Evolutionary conservation across 2,797 vertebrate species (phyloP).

Genomic region (Hozukius guyotensis): DNA sequence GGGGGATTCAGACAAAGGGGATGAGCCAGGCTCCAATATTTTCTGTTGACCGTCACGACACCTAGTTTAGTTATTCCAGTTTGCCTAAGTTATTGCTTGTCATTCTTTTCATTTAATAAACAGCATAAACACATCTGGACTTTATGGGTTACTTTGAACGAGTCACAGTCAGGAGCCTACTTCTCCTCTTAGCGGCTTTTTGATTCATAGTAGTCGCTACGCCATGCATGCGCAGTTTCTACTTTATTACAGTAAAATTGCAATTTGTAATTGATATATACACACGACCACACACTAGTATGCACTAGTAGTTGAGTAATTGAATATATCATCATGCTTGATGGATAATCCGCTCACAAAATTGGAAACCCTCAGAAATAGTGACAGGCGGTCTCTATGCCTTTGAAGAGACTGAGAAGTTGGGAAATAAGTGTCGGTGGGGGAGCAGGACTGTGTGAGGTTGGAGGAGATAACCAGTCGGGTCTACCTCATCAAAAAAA

Average conservation of each 20-base stretch:
- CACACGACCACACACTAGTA: neutral
- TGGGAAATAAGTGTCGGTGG: slow-evolving; percentile 7
- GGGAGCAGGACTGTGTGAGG: slow-evolving; percentile 9
- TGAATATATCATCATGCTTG: slow-evolving; percentile 1
- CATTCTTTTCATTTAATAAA: neutral
- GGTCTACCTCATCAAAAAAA: slow-evolving; percentile 41
- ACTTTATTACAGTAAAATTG: neutral
- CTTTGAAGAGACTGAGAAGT: slow-evolving; percentile 10
- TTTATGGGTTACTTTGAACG: neutral
- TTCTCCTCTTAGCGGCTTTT: neutral
- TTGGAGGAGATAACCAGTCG: slow-evolving; percentile 21
- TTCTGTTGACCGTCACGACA: neutral
- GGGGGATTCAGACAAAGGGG: neutral
- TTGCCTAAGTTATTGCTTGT: neutral
- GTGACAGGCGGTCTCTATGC: slow-evolving; percentile 24
- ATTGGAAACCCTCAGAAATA: slow-evolving; percentile 29
- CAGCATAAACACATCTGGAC: neutral
- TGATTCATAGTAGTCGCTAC: neutral
- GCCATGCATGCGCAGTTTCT: neutral
- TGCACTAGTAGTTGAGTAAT: neutral
- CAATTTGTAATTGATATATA: neutral
- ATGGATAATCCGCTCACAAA: slow-evolving; percentile 17
- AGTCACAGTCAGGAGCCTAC: neutral
- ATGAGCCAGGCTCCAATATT: neutral
- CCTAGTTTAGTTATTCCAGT: neutral